A percentile compares a stretch with the other conserved stretches of the same genome.
These are phyloP conservation scores for Dynastes grantii DNA, from an alignment of 2,888 invertebrate genomes.

Conservation along the genomic window DNA sequence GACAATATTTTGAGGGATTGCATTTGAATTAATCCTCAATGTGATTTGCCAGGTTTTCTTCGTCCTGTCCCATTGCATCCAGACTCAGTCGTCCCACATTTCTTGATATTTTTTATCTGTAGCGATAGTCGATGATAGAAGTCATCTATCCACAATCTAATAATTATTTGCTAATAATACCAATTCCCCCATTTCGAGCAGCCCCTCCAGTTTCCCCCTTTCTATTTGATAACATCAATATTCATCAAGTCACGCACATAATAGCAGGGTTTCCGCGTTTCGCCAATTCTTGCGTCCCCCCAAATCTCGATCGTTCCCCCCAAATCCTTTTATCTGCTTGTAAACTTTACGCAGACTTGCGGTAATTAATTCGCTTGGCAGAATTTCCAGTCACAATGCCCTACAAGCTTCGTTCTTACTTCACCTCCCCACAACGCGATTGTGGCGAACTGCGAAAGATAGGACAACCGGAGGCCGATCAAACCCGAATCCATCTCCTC, in stretches of 20 bases:
- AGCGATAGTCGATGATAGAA: too few species aligned
- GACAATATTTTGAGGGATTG: too few species aligned
- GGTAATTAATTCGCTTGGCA: constrained; percentile 6
- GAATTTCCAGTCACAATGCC: background rate
- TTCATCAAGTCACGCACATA: background rate
- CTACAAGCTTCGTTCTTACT: too few species aligned
- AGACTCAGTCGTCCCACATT: too few species aligned
- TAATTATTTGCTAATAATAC: too few species aligned
- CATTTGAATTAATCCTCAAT: too few species aligned
- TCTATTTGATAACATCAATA: background rate
- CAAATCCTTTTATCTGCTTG: background rate
- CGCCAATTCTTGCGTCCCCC: background rate
- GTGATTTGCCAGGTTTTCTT: too few species aligned
- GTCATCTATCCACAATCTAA: too few species aligned
- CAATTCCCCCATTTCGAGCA: background rate
- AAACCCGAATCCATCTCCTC: constrained; percentile 18
- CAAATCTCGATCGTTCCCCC: background rate
- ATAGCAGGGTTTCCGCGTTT: background rate
- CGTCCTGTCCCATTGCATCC: too few species aligned
- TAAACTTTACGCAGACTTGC: background rate
- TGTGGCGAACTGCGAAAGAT: background rate
- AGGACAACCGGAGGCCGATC: constrained; percentile 26
- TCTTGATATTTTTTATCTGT: too few species aligned
- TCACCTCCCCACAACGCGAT: background rate
- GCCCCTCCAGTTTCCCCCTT: background rate